Conservation (phyloP, 1,140 invertebrate genomes). For the Aleiodes sp. region DNA sequence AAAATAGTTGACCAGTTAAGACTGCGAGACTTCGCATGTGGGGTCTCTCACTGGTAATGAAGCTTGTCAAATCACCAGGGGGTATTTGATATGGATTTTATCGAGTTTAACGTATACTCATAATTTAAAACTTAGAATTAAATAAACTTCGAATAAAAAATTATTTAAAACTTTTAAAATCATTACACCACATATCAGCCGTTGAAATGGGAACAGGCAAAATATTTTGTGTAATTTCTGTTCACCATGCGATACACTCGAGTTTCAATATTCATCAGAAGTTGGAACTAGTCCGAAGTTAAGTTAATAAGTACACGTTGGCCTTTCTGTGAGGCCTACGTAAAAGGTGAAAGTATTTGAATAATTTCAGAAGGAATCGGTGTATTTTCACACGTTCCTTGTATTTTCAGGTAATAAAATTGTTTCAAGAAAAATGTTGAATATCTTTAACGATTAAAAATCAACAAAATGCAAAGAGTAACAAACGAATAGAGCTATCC, state of each 20-base stretch:
- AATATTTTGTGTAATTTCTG: not conserved
- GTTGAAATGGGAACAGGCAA: not conserved
- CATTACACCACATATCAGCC: not conserved
- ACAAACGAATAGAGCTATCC: constrained; percentile 48
- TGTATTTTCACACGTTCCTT: not conserved
- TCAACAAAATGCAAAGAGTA: constrained; percentile 45
- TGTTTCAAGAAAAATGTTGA: no score
- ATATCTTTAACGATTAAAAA: not conserved
- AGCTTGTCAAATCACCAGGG: not conserved
- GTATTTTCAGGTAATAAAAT: not conserved
- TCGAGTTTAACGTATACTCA: not conserved
- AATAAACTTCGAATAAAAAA: no score
- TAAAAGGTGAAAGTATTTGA: constrained; percentile 20
- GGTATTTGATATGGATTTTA: constrained; percentile 7
- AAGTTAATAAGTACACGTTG: not conserved
- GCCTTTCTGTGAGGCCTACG: not conserved
- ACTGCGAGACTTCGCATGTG: not conserved
- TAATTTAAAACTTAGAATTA: no score
- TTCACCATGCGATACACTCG: not conserved
- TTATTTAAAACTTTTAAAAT: not conserved
- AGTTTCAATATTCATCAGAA: not conserved
- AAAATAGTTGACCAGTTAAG: not conserved
- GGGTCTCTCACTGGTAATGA: not conserved
- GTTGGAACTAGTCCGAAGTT: not conserved
- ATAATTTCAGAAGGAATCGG: constrained; percentile 10